Conservation (phyloP, 2,888 invertebrate species). For the Sinohyriopsis cumingii region DNA sequence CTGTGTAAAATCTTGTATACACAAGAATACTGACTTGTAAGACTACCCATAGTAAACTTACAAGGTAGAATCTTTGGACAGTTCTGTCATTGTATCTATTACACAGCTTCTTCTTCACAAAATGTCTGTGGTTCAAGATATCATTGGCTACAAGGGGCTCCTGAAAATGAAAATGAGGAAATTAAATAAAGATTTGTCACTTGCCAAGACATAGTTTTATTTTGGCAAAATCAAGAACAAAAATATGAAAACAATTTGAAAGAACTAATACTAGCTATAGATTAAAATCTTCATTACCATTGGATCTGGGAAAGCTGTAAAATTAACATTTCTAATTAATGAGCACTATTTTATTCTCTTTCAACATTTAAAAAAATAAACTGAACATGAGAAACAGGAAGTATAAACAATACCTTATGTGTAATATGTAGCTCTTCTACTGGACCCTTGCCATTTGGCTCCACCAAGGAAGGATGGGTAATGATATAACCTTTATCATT, state of each 20-base stretch:
- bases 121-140: conserved; percentile 87
- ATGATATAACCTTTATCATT: conserved; percentile 91
- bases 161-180: conserved; percentile 42
- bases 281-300: no score
- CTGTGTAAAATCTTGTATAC: no score
- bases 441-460: conserved; percentile 77
- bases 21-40: no score
- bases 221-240: no score
- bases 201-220: no score
- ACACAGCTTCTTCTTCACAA: conserved; percentile 88
- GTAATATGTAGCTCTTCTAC: conserved; percentile 91
- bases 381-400: neutral
- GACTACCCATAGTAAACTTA: conserved; percentile 34
- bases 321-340: no score
- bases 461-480: conserved; percentile 85
- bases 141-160: conserved; percentile 93
- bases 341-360: no score
- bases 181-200: neutral
- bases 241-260: no score
- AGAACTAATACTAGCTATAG: no score
- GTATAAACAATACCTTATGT: conserved; percentile 73
- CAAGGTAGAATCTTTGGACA: conserved; percentile 80
- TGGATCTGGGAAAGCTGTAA: no score
- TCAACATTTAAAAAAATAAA: no score
- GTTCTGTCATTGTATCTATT: conserved; percentile 89